A percentile compares a stretch with the other conserved stretches of the same genome.
phyloP scores from a whole-genome alignment of 2,797 vertebrate genomes.

The Myotis planiceps region DNA sequence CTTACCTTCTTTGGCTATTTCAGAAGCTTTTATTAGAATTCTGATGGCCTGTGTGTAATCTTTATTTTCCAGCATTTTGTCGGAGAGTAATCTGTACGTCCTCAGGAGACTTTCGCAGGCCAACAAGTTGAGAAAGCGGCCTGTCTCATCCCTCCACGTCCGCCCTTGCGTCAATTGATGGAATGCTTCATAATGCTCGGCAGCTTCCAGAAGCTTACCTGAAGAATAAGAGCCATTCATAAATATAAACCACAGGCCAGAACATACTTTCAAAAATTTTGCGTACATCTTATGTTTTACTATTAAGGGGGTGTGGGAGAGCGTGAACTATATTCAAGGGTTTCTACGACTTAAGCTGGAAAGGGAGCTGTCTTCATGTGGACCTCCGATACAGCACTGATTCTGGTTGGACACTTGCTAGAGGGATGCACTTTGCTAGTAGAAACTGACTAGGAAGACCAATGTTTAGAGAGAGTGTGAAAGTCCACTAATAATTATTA shows the following conservation, averaged over 20 bases:
- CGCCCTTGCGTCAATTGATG: slow-evolving; percentile 86
- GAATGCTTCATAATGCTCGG: slow-evolving; percentile 89
- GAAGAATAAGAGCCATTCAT: slow-evolving; percentile 75
- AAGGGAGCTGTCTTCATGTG: neutral
- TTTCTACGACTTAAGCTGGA: neutral
- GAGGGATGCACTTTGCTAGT: neutral
- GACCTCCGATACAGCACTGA: neutral
- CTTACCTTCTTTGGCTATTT: slow-evolving; percentile 89
- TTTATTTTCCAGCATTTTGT: slow-evolving; percentile 88
- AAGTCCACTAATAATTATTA: neutral
- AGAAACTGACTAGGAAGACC: neutral
- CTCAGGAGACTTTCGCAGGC: slow-evolving; percentile 87
- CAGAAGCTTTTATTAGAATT: slow-evolving; percentile 89
- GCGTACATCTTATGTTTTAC: neutral
- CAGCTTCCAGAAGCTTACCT: slow-evolving; percentile 88
- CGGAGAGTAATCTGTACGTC: slow-evolving; percentile 86
- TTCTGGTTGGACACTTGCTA: neutral
- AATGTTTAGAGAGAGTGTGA: neutral
- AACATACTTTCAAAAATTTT: neutral
- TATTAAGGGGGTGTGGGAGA: neutral
- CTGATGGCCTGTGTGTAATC: slow-evolving; percentile 88
- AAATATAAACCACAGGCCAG: slow-evolving; percentile 65
- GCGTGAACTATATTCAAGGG: too few relatives aligned
- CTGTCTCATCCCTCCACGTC: slow-evolving; percentile 84
- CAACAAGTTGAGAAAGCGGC: slow-evolving; percentile 80